Conservation (phyloP, 1,140 invertebrate species). For the Eriocheir sinensis region DNA sequence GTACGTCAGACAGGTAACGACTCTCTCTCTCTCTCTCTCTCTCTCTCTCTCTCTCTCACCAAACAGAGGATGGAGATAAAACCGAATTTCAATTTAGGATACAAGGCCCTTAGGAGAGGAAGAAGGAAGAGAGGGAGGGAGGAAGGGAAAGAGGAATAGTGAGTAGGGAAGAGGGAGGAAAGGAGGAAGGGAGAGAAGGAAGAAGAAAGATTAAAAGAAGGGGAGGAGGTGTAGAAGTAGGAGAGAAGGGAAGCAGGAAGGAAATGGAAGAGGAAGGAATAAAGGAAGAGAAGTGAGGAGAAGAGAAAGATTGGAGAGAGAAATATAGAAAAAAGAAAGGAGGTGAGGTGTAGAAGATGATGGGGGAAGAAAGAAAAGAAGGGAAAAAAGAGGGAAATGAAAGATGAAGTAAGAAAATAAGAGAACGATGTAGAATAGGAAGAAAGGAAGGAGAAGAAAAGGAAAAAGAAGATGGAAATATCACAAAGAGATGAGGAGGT, state of each 20-base stretch:
- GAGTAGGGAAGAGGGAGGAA: not conserved
- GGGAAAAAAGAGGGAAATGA: not conserved
- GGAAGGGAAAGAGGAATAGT: not conserved
- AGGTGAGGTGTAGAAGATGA: not conserved
- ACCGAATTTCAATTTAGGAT: constrained; percentile 16
- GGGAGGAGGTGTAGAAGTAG: not conserved
- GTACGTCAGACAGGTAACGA: too few species aligned
- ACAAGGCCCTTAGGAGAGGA: not conserved
- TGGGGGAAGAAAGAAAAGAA: not conserved
- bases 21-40: constrained; percentile 28
- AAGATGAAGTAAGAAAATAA: not conserved
- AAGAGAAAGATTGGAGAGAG: not conserved
- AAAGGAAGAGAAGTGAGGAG: not conserved
- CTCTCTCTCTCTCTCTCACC: not conserved
- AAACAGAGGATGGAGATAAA: not conserved
- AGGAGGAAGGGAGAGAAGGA: not conserved
- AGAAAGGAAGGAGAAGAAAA: not conserved
- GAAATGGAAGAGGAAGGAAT: not conserved
- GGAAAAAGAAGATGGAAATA: not conserved
- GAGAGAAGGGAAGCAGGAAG: not conserved
- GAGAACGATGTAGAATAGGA: too few species aligned
- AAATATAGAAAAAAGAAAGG: not conserved
- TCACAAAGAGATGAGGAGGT: not conserved
- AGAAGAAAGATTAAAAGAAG: not conserved
- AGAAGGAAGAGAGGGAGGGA: not conserved